Evolutionary conservation across 2,113 vertebrate genomes (phyloP), one percentile per base, ranked within the genome.

Genomic region (Colaptes auratus): DNA sequence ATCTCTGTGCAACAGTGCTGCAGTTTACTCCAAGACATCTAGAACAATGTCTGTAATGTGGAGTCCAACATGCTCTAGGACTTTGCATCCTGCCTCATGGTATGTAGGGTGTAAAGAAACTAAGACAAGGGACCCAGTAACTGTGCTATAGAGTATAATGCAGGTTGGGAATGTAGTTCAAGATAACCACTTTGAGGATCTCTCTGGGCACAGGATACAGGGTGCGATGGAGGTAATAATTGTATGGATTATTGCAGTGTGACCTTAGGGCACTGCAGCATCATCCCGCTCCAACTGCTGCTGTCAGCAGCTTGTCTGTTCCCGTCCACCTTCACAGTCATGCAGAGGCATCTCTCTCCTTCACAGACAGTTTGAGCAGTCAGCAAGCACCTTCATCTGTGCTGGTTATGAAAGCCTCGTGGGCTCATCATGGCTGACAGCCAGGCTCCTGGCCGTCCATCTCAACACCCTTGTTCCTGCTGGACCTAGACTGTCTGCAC

Each of bases 281-380:
- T 69, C n/a, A 74, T 81, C 60, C 55, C 27, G 28, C 39, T 10
- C 39, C 39, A 73, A 76, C 71, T 25, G 4, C 8, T 36, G 59
- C 39, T 0, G 0, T 11, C 72, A 59, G 72, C 89, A 74, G 15
- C 61, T 88, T 8, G 0, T 44, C 83, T 46, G 9, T 74, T 93
- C 70, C 35, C 0, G 0, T 70, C 36, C 6, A 5, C 78, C 52
- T 72, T 71, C 0, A 10, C 63, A 76, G 70, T 74, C 65, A 23
- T 0, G 4, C 60, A 58, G 76, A 66, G 86, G 53, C 64, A 63
- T 35, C 18, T 81, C 46, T 63, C 0, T 59, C 31, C 69, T 86
- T 83, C 30, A 9, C 46, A 28, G 56, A 21, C 63, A 89, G 77
- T 50, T 86, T 1, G 0, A 15, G n/a, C n/a, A 42, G 59, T 18